Evolutionary conservation across 1,140 invertebrate genomes (phyloP), one percentile per base, ranked within the genome.

Genomic region (Hylyphantes graminicola): DNA sequence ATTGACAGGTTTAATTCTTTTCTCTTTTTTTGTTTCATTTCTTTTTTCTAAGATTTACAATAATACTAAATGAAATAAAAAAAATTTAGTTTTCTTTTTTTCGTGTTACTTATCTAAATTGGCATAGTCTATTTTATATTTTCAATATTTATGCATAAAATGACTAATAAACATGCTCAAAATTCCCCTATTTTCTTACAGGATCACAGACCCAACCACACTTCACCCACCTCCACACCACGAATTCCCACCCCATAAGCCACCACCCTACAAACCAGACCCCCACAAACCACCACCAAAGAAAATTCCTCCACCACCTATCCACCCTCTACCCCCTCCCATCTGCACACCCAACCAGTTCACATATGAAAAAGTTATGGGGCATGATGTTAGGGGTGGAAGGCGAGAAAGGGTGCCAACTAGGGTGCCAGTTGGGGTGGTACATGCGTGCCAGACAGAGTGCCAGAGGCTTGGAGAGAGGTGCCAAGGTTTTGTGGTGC

Each of bases 311-410:
- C 74, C 65, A 7, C 81, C 82, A 12, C 65, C 77, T 12, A 35
- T 64, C 8, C 83, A 75, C 9, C 64, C 80, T 7, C 68, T 19
- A 21, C 83, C 85, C 17, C 80, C 86, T 19, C 73, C 83, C 11
- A 57, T 83, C 19, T 88, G 87, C 67, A 57, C 55, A 8, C 53
- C 64, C 12, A 57, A 88, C 68, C 86, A 87, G 35, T 88, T 83
- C 75, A 90, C 89, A n/a, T 91, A 90, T 75, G 90, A 91, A 68
- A 91, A 91, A 85, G 87, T 90, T 5, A 88, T 89, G 78, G 90
- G 90, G 15, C 88, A 89, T 63, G 88, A 89, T 59, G 70, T 87
- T 15, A 21, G 85, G 7, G 82, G 81, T 15, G 86, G 79, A 0
- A 76, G 74, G 59, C 88, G 90, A 51, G 90, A 90, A 82, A 85